These are phyloP conservation scores for Calypte anna DNA, from an alignment of 2,113 vertebrate species.

Conservation along the genomic window DNA sequence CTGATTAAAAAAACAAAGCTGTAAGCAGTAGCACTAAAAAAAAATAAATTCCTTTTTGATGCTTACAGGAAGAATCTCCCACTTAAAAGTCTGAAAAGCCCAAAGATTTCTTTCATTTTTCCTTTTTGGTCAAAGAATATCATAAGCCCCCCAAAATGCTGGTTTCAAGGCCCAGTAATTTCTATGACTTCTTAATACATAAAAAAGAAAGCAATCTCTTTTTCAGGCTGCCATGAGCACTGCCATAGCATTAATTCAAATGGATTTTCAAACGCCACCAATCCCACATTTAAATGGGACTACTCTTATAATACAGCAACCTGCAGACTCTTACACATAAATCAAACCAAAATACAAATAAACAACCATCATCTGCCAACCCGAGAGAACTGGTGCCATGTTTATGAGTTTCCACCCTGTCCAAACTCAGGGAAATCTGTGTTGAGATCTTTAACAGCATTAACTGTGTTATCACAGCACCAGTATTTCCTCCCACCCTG, in stretches of 20 bases:
- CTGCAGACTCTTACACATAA: not conserved
- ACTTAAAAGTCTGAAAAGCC: not conserved
- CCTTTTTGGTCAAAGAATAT: not conserved
- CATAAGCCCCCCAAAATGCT: not conserved
- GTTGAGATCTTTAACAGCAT: not conserved
- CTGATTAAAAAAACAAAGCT: not conserved
- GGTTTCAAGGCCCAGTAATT: not conserved
- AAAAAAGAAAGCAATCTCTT: not conserved
- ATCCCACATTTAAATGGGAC: not conserved
- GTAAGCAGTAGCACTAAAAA: not conserved
- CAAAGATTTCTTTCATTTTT: not conserved
- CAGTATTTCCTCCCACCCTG: not conserved
- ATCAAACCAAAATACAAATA: not conserved
- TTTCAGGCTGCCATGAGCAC: not conserved
- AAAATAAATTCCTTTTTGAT: not conserved
- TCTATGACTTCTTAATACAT: not conserved
- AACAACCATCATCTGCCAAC: not conserved
- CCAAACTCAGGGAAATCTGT: not conserved
- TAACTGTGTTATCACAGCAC: not conserved
- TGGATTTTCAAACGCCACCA: not conserved
- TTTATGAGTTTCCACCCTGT: not conserved
- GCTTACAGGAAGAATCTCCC: not conserved
- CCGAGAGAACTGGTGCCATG: rapidly evolving
- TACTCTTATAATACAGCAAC: not conserved
- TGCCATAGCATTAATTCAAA: not conserved